Base-by-base conservation (phyloP, 2,113 vertebrate species). In the Chrysemys picta region DNA sequence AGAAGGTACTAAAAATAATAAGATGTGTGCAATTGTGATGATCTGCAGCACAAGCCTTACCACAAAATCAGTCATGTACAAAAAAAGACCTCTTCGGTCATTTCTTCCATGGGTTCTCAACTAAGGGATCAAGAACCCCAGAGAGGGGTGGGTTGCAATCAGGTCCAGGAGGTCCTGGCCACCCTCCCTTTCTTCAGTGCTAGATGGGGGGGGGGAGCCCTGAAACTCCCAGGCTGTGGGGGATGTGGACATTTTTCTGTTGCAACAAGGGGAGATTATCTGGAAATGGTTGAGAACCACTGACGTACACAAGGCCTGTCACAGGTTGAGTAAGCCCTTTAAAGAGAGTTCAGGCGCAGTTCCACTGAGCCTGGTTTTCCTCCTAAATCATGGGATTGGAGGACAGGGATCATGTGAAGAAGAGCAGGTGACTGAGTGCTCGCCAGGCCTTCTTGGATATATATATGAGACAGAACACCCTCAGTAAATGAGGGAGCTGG, bases 91-190 rank as follows among this genome's bases (percentile, higher is more conserved):
- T 80, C 38, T 45, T 78, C 27, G 0, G 0, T 65, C n/a, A 38
- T 72, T 35, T 69, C 16, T 69, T 72, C 65, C n/a, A 9, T 21
- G 19, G n/a, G 65, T 21, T 72, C 86, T 79, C 86, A 93, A 0
- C n/a, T 38, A 69, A 90, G 52, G 91, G 90, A 59, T 5, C 1
- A 53, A 56, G 52, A 80, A 78, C 27, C 57, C 80, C 82, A 79
- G 11, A 27, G 3, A 6, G 22, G 29, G 24, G 17, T 42, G 52
- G 25, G 31, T 80, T 47, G 54, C 13, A 78, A 86, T 16, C 2
- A 42, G 62, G 13, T 25, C 0, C 0, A 17, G 80, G 93, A 42
- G 56, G 21, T 21, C 0, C 0, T 22, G 80, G 93, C 85, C 89
- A 84, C 7, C 59, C 24, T 80, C 69, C 53, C 76, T 92, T 62